Conservation (phyloP, 1,140 invertebrate genomes). For the Ceratina australensis region DNA sequence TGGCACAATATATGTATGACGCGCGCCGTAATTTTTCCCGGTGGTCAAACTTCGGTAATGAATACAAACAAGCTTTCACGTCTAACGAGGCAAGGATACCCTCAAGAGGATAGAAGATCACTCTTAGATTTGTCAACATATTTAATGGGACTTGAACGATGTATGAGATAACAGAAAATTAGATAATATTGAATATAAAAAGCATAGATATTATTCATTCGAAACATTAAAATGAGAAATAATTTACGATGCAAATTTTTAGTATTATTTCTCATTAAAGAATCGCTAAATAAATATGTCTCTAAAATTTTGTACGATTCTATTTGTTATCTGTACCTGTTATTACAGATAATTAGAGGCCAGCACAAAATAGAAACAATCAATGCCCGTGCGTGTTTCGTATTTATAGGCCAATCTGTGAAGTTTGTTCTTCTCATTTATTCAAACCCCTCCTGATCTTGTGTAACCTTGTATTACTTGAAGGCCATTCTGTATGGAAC, state of each 20-base stretch:
- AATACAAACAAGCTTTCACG: neutral
- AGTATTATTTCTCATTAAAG: too few species aligned
- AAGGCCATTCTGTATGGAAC: neutral
- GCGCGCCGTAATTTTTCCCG: neutral
- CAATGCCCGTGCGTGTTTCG: neutral
- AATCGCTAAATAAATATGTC: too few species aligned
- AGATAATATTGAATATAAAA: neutral
- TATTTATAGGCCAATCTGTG: neutral
- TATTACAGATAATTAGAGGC: neutral
- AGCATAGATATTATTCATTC: too few species aligned
- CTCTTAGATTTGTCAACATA: neutral
- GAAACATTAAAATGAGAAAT: too few species aligned
- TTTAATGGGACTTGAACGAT: neutral
- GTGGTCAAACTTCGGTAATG: neutral
- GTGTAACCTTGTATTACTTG: neutral
- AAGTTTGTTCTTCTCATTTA: neutral
- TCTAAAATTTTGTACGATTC: too few species aligned
- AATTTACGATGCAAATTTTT: too few species aligned
- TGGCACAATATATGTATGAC: neutral
- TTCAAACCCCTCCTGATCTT: conserved; percentile 7
- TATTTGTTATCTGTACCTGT: too few species aligned
- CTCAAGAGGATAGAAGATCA: neutral
- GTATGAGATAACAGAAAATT: neutral
- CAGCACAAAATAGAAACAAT: neutral
- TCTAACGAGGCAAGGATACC: too few species aligned